Percentiles rank a stretch among this genome's conserved stretches.
These are phyloP conservation scores for Cremastinae sp. DNA, from an alignment of 2,888 invertebrate genomes.

Conservation along the genomic window DNA sequence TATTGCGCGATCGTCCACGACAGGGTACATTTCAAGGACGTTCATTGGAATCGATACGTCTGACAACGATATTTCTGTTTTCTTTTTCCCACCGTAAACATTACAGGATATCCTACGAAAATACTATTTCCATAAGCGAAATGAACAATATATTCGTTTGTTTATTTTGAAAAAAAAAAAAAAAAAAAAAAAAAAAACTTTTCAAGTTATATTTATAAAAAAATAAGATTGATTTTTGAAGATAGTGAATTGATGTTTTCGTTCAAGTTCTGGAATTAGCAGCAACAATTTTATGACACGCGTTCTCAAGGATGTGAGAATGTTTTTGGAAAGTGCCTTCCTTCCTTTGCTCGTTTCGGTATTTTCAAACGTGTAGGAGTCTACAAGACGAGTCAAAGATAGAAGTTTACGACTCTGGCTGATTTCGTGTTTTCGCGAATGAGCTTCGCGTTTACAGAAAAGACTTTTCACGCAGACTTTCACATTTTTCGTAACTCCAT, in stretches of 20 bases:
- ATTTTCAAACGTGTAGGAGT: constrained; percentile 3
- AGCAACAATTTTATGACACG: neutral
- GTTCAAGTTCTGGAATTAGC: too few species aligned
- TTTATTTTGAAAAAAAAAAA: too few species aligned
- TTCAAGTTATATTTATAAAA: too few species aligned
- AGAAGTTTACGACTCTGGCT: neutral
- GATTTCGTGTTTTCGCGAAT: neutral
- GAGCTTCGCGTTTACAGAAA: neutral
- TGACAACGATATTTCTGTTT: constrained; percentile 38
- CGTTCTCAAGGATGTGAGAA: neutral
- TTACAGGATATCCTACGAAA: constrained; percentile 9
- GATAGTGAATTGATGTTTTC: too few species aligned
- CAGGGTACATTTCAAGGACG: constrained; percentile 42
- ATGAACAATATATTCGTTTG: too few species aligned
- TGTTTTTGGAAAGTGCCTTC: neutral
- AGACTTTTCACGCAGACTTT: neutral
- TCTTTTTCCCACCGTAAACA: constrained; percentile 15
- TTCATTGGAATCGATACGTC: constrained; percentile 60
- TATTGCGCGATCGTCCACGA: constrained; percentile 40
- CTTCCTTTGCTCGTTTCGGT: constrained; percentile 1
- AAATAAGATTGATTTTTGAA: too few species aligned
- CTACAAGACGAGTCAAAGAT: constrained; percentile 1
- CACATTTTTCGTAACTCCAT: neutral
- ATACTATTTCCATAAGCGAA: neutral
- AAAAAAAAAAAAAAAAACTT: too few species aligned